These are phyloP conservation scores for Lycaon pictus DNA, from an alignment of 2,113 vertebrate genomes.

Conservation along the genomic window DNA sequence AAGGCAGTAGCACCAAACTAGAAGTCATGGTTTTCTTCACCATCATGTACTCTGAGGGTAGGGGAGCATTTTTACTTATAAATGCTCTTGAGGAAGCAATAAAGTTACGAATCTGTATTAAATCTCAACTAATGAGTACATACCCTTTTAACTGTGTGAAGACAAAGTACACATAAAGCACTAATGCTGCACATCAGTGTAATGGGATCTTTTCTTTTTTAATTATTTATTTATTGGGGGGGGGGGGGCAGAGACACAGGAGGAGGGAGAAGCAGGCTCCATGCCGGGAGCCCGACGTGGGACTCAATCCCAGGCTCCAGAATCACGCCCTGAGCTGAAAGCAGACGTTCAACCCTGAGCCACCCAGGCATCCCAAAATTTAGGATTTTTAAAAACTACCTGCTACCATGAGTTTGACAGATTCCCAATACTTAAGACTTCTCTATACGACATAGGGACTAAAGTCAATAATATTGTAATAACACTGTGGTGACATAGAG, in stretches of 20 bases:
- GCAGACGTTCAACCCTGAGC: too few species aligned
- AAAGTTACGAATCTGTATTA: background rate
- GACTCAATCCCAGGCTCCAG: too few species aligned
- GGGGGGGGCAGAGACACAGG: too few species aligned
- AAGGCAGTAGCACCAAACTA: background rate
- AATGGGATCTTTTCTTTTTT: too few species aligned
- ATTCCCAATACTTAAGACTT: slow-evolving; percentile 34
- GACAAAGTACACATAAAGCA: background rate
- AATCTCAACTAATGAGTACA: background rate
- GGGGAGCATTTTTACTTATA: background rate
- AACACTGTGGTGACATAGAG: background rate
- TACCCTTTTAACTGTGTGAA: background rate
- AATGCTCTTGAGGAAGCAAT: background rate
- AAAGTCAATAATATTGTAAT: background rate
- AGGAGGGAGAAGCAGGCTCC: too few species aligned
- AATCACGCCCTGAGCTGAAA: too few species aligned
- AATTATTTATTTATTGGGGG: too few species aligned
- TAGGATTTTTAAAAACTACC: too few species aligned
- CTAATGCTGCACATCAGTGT: background rate
- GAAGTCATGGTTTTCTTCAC: background rate
- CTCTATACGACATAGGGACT: background rate
- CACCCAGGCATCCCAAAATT: too few species aligned
- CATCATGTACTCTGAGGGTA: background rate
- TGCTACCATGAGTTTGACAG: background rate
- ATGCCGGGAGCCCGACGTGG: too few species aligned